Evolutionary conservation across 23 tunicate species (phyloP).

Genomic region (Ciona savignyi): DNA sequence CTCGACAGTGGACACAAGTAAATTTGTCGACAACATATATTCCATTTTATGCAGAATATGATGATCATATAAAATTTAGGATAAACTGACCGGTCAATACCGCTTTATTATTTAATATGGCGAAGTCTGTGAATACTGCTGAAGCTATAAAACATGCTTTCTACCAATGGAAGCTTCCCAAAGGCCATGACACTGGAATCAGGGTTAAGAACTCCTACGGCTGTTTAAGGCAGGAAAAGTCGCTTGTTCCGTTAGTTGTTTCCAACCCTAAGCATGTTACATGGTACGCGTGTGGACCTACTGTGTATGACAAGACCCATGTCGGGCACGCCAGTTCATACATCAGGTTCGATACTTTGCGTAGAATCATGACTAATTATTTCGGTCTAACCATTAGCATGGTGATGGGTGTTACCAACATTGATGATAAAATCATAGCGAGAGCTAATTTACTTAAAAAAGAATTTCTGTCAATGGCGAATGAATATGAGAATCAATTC

Average conservation of each 20-base stretch:
- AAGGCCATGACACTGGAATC: slow-evolving; percentile 70
- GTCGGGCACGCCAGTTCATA: slow-evolving; percentile 79
- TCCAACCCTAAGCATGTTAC: slow-evolving; percentile 52
- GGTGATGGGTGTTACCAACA: slow-evolving; percentile 88
- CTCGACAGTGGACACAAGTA: too few relatives aligned
- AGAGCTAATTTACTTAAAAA: slow-evolving; percentile 33
- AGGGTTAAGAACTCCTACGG: slow-evolving; percentile 33
- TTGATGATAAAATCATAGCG: slow-evolving; percentile 75
- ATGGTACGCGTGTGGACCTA: slow-evolving; percentile 96
- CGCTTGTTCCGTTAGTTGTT: slow-evolving; percentile 50
- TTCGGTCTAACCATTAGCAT: slow-evolving; percentile 40
- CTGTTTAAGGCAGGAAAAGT: slow-evolving; percentile 11
- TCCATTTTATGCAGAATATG: too few relatives aligned
- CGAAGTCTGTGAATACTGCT: not conserved
- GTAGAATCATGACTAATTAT: slow-evolving; percentile 50
- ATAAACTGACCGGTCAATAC: too few relatives aligned
- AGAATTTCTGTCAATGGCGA: slow-evolving; percentile 46
- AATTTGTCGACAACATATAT: too few relatives aligned
- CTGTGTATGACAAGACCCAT: slow-evolving; percentile 71
- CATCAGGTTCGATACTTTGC: slow-evolving; percentile 52
- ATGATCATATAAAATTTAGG: too few relatives aligned
- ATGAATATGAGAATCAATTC: slow-evolving; percentile 53
- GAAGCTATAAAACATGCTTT: not conserved
- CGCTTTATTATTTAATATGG: too few relatives aligned
- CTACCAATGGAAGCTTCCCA: slow-evolving; percentile 57